Base-by-base conservation (phyloP, 2,888 invertebrate genomes). In the Cylloceria caligata region DNA sequence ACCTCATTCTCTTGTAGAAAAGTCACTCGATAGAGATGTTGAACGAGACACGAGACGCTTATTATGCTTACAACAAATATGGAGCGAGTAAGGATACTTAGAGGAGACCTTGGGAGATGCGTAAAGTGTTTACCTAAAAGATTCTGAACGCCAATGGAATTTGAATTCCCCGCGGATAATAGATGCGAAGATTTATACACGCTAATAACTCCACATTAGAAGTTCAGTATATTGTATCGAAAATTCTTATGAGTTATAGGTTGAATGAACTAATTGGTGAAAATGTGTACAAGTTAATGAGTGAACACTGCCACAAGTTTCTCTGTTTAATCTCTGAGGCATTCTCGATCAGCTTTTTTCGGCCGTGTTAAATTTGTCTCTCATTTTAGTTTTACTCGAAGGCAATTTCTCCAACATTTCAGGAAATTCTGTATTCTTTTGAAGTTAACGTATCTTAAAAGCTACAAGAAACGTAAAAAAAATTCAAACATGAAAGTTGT, bases 21-120 rank as follows among this genome's bases (percentile, higher is more conserved):
- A 75, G 24, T 47, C 60, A 71, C 39, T 64, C 34, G 39, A 36
- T 47, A n/a, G 34, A 47, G 34, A 45, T 47, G 45, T 21, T 42
- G 60, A 69, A 11, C 19, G 55, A 36, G 27, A 72, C 39, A 39
- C 24, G 71, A 71, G 27, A 71, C 9, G 30, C 5, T 30, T 19
- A 39, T 13, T 42, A 19, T n/a, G 9, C 24, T 24, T 42, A n/a
- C 13, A 13, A 64, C 13, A 64, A 64, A n/a, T n/a, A 64, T 49
- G 16, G 42, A 62, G 21, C 4, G 36, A 73, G 11, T 11, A 2
- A 30, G 16, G 60, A 30, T 60, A 60, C 60, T 60, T 60, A 36
- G 60, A 2, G 2, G 55, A 16, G n/a, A 57, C n/a, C 30, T 57
- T 1, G 16, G 4, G 6, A 1, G 27, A 55, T 11, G 2, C 5